phyloP scores from a whole-genome alignment of 2,888 invertebrate genomes.

The Terebella lapidaria region DNA sequence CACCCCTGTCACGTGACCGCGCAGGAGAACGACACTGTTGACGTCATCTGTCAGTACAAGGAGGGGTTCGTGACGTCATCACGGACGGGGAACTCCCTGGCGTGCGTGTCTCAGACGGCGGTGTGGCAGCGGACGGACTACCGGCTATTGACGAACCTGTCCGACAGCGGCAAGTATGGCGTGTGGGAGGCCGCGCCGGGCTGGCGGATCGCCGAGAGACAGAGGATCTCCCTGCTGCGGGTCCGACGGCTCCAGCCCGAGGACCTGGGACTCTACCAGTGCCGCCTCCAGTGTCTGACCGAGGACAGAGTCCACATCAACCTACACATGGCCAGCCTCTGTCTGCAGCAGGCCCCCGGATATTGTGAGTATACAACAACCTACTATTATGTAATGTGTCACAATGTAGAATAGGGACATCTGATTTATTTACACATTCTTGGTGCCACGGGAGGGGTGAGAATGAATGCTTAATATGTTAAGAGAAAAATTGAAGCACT shows the following conservation, averaged over 20 bases:
- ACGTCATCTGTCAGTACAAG: constrained; percentile 16
- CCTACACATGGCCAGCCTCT: constrained; percentile 7
- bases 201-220: constrained; percentile 8
- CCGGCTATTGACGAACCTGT: constrained; percentile 8
- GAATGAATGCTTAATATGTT: too few species aligned
- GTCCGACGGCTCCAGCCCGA: constrained; percentile 7
- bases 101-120: constrained; percentile 1
- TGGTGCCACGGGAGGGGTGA: too few species aligned
- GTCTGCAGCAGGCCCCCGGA: constrained; percentile 8
- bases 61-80: not conserved
- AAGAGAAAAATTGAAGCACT: too few species aligned
- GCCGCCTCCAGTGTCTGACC: constrained; percentile 12
- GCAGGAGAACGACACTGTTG: constrained; percentile 11
- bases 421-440: too few species aligned
- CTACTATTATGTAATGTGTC: not conserved
- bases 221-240: constrained; percentile 14
- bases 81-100: not conserved
- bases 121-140: constrained; percentile 8
- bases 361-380: constrained; percentile 5
- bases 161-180: constrained; percentile 14
- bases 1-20: constrained; percentile 5
- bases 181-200: constrained; percentile 16
- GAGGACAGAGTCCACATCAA: not conserved
- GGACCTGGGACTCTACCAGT: constrained; percentile 15
- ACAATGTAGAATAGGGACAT: too few species aligned